These are phyloP conservation scores for Tholera decimalis DNA, from an alignment of 2,888 invertebrate genomes.

Conservation along the genomic window DNA sequence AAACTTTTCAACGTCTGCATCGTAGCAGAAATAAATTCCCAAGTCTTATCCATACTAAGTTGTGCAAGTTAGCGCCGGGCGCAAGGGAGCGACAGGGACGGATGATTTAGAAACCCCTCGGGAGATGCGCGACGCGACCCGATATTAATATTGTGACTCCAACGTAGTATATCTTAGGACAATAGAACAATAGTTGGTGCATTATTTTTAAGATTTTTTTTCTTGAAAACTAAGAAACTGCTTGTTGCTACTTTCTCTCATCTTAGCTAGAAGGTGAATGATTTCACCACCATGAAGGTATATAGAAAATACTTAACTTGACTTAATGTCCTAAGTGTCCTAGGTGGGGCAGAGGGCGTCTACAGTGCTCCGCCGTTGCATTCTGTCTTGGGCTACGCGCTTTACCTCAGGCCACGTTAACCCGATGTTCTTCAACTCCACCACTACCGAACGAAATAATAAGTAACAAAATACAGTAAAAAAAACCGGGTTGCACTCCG, in stretches of 20 bases:
- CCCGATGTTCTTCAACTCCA: no score
- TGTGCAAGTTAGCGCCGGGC: constrained; percentile 77
- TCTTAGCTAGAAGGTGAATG: background rate
- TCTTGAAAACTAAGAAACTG: no score
- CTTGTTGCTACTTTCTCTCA: background rate
- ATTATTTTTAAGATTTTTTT: background rate
- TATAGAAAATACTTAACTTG: no score
- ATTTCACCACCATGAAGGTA: background rate
- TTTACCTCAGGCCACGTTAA: no score
- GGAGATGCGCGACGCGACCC: constrained; percentile 90
- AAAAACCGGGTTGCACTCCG: no score
- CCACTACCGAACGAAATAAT: background rate
- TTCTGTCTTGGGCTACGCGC: no score
- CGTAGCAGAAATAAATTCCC: background rate
- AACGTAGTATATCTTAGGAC: constrained; percentile 70
- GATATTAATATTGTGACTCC: constrained; percentile 91
- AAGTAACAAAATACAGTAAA: background rate
- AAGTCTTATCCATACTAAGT: constrained; percentile 72
- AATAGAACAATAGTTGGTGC: constrained; percentile 65
- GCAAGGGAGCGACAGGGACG: constrained; percentile 91
- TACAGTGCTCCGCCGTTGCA: no score
- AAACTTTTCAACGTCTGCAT: background rate
- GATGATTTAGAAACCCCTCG: constrained; percentile 92
- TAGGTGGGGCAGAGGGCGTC: no score
- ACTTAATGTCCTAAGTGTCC: no score